These are phyloP conservation scores for Scaptomyza flava DNA, from an alignment of 2,888 invertebrate genomes.

Conservation along the genomic window DNA sequence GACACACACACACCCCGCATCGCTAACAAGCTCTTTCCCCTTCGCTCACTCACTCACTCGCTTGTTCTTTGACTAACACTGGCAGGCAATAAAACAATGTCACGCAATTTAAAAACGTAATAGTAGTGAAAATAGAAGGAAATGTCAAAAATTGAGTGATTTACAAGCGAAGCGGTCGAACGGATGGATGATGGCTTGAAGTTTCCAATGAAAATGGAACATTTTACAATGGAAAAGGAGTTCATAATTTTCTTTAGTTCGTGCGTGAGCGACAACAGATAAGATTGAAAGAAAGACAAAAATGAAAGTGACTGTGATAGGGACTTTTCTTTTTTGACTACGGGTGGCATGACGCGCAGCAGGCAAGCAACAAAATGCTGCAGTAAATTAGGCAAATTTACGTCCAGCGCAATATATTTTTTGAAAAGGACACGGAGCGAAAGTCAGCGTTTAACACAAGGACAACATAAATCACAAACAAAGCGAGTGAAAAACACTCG, in stretches of 20 bases:
- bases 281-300: conserved; percentile 26
- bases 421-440: too few relatives aligned
- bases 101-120: conserved; percentile 83
- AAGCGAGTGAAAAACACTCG: conserved; percentile 23
- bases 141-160: conserved; percentile 85
- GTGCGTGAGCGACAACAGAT: conserved; percentile 48
- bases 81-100: conserved; percentile 84
- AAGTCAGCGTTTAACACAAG: conserved; percentile 27
- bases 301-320: conserved; percentile 38
- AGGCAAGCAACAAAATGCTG: conserved; percentile 17
- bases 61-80: conserved; percentile 49
- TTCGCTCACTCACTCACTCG: background rate
- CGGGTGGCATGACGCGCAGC: conserved; percentile 23
- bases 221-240: conserved; percentile 53
- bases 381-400: conserved; percentile 69
- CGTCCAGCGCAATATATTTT: conserved; percentile 24
- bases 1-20: conserved; percentile 52
- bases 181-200: conserved; percentile 47
- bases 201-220: conserved; percentile 62
- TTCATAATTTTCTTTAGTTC: conserved; percentile 60
- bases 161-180: conserved; percentile 76
- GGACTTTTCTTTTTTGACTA: conserved; percentile 1
- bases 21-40: conserved; percentile 3
- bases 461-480: conserved; percentile 61
- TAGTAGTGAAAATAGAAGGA: conserved; percentile 24